These are phyloP conservation scores for Gisinianus flammeolus DNA, from an alignment of 2,888 invertebrate species.

Conservation along the genomic window DNA sequence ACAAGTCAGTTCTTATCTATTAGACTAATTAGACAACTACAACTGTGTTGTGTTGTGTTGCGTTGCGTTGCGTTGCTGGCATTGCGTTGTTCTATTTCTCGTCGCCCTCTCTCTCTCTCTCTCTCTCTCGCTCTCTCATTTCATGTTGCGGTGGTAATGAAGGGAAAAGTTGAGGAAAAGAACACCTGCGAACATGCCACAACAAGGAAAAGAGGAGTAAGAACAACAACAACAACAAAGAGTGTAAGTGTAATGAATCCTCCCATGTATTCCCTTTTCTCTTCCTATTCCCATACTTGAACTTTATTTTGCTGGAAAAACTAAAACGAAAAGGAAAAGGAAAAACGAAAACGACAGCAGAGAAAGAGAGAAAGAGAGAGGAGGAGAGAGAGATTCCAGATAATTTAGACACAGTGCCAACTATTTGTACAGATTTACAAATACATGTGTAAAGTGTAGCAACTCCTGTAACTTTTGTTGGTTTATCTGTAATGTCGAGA, in stretches of 20 bases:
- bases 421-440: constrained; percentile 39
- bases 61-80: no score
- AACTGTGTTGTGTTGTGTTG: no score
- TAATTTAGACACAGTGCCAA: constrained; percentile 37
- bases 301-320: not conserved
- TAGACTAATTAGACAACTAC: constrained; percentile 11
- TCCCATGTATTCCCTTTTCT: not conserved
- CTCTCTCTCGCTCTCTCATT: constrained; percentile 15
- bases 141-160: not conserved
- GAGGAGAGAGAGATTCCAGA: constrained; percentile 33
- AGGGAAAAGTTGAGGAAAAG: not conserved
- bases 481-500: constrained; percentile 37
- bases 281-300: not conserved
- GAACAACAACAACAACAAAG: no score
- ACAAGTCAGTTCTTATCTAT: constrained; percentile 24
- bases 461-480: constrained; percentile 38
- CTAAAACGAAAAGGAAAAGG: no score
- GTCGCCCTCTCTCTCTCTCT: not conserved
- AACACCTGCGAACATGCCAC: no score
- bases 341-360: no score
- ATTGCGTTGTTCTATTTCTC: no score
- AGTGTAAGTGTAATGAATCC: not conserved
- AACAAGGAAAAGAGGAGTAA: no score
- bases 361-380: constrained; percentile 14
- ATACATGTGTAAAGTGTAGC: constrained; percentile 35